These are phyloP conservation scores for Mythimna albipuncta DNA, from an alignment of 2,888 invertebrate genomes.

Conservation along the genomic window DNA sequence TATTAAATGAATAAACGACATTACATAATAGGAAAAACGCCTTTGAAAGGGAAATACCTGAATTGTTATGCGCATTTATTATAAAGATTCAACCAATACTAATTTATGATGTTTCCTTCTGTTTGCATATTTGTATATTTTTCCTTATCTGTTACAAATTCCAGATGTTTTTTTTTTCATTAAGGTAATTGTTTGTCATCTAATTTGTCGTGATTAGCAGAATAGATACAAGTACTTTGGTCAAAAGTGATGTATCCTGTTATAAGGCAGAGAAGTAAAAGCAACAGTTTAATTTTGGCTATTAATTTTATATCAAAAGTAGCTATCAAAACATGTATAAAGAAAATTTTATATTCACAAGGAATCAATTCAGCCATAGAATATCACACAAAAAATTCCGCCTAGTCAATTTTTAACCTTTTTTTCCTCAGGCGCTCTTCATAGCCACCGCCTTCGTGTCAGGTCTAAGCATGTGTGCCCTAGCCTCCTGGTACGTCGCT, in stretches of 20 bases:
- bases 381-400: too few relatives aligned
- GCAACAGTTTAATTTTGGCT: too few relatives aligned
- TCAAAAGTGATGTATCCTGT: too few relatives aligned
- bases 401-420: not conserved
- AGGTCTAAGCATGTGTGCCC: constrained; percentile 81
- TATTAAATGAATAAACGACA: too few relatives aligned
- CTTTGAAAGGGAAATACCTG: not conserved
- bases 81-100: not conserved
- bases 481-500: constrained; percentile 84
- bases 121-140: too few relatives aligned
- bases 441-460: constrained; percentile 79
- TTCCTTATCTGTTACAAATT: not conserved
- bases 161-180: not conserved
- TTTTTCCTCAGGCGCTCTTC: constrained; percentile 76
- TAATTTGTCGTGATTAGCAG: not conserved
- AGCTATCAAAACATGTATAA: too few relatives aligned
- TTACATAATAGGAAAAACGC: not conserved
- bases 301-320: too few relatives aligned
- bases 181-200: too few relatives aligned
- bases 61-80: not conserved
- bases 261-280: too few relatives aligned
- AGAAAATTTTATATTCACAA: too few relatives aligned
- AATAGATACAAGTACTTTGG: not conserved
- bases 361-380: too few relatives aligned
- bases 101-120: too few relatives aligned